phyloP scores from a whole-genome alignment of 2,888 invertebrate species.

The Allacma fusca region DNA sequence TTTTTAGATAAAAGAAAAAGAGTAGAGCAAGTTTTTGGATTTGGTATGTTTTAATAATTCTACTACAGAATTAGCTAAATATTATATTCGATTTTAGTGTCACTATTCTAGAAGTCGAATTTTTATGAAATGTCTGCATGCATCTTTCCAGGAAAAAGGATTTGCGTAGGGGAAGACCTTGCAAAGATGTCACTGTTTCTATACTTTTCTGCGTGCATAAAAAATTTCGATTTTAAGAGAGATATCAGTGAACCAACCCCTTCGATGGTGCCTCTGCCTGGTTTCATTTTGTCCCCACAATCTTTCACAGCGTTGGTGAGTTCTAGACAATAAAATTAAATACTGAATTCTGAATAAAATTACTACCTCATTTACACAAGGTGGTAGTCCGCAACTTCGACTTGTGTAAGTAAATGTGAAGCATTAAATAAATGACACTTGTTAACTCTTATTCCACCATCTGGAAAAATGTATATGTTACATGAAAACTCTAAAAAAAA shows the following conservation, averaged over 20 bases:
- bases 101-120: background rate
- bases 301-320: conserved; percentile 9
- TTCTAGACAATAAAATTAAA: background rate
- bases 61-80: too few species aligned
- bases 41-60: too few species aligned
- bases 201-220: conserved; percentile 27
- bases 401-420: too few species aligned
- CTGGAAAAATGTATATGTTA: too few species aligned
- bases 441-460: too few species aligned
- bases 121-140: background rate
- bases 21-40: conserved; percentile 35
- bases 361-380: too few species aligned
- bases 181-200: conserved; percentile 27
- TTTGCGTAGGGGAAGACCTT: conserved; percentile 34
- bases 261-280: conserved; percentile 16
- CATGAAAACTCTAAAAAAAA: too few species aligned
- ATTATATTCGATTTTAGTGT: background rate
- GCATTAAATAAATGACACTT: too few species aligned
- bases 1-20: background rate
- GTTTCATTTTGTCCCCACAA: conserved; percentile 29
- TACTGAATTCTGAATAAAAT: too few species aligned
- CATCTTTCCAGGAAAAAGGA: conserved; percentile 25
- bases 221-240: conserved; percentile 29
- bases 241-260: background rate
- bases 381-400: too few species aligned